These are phyloP conservation scores for Erannis defoliaria DNA, from an alignment of 2,888 invertebrate genomes.

Conservation along the genomic window DNA sequence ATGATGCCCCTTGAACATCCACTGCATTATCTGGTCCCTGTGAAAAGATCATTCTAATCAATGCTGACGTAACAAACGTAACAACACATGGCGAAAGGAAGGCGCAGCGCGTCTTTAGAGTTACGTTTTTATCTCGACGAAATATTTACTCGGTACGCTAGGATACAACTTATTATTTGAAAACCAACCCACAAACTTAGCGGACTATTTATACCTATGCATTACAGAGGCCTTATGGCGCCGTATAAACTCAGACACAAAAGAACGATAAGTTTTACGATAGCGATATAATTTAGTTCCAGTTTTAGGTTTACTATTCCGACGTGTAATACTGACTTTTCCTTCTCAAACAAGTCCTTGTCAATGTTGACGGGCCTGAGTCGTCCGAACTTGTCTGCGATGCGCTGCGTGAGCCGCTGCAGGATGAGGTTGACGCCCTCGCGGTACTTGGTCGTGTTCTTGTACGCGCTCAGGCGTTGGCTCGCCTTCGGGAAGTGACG, in stretches of 20 bases:
- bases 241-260: no score
- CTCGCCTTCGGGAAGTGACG: constrained; percentile 88
- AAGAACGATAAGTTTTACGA: no score
- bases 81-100: no score
- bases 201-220: no score
- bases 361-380: constrained; percentile 89
- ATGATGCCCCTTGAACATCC: constrained; percentile 89
- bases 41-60: constrained; percentile 29
- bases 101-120: no score
- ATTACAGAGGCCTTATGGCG: no score
- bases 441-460: constrained; percentile 87
- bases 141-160: no score
- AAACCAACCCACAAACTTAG: no score
- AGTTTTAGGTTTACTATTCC: no score
- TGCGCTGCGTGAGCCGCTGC: constrained; percentile 87
- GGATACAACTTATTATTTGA: no score
- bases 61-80: neutral
- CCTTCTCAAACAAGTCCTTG: constrained; percentile 89
- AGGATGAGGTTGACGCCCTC: constrained; percentile 81
- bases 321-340: constrained; percentile 75
- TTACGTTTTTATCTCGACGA: no score
- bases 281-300: no score
- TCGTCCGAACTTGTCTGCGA: constrained; percentile 92
- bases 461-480: constrained; percentile 87
- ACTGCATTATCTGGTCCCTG: constrained; percentile 86